phyloP scores from a whole-genome alignment of 2,113 vertebrate species.

The Thamnaconus septentrionalis region DNA sequence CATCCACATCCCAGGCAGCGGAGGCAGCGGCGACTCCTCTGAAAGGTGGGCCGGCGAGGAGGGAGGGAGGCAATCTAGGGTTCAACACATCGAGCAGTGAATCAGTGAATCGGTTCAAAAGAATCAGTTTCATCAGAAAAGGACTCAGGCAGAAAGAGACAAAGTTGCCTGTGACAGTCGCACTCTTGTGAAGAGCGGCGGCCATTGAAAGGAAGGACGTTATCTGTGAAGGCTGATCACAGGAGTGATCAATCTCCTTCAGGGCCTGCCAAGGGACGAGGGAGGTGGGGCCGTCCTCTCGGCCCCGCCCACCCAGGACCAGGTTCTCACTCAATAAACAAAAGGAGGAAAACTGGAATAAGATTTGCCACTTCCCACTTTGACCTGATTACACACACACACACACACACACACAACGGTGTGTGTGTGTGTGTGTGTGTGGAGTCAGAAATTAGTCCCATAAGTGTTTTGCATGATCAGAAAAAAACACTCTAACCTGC shows the following conservation, averaged over 20 bases:
- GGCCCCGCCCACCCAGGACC: slow-evolving; percentile 38
- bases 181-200: slow-evolving; percentile 59
- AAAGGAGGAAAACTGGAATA: slow-evolving; percentile 55
- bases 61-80: no score
- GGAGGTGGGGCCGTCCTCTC: slow-evolving; percentile 18
- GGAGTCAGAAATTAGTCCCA: no score
- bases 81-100: no score
- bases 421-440: not conserved
- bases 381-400: slow-evolving; percentile 57
- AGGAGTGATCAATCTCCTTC: slow-evolving; percentile 71
- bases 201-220: slow-evolving; percentile 69
- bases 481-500: no score
- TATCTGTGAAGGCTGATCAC: slow-evolving; percentile 68
- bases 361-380: slow-evolving; percentile 46
- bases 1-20: no score
- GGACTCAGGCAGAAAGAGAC: slow-evolving; percentile 70
- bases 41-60: no score
- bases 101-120: not conserved
- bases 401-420: slow-evolving; percentile 19
- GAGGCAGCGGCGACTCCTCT: no score
- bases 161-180: slow-evolving; percentile 66
- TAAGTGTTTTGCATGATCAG: no score
- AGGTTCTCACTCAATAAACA: slow-evolving; percentile 51
- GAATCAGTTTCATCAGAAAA: slow-evolving; percentile 40
- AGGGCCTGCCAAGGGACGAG: slow-evolving; percentile 4